Conservation (phyloP, 1,140 invertebrate species). For the Caerostris extrusa region DNA sequence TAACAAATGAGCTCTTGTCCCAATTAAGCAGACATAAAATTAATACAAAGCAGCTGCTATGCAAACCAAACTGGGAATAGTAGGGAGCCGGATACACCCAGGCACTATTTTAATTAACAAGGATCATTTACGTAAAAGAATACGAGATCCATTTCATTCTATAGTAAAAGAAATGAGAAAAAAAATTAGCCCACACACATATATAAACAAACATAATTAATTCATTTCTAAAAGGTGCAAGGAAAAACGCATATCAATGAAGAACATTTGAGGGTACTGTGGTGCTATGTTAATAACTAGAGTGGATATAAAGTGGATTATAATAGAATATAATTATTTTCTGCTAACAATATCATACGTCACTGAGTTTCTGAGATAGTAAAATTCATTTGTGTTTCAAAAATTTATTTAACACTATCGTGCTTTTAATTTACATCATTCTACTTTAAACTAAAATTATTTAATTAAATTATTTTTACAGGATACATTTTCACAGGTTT, state of each 20-base stretch:
- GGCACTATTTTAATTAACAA: conserved; percentile 7
- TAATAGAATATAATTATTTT: too few species aligned
- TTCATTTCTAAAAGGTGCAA: not conserved
- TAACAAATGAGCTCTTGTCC: conserved; percentile 25
- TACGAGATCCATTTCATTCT: not conserved
- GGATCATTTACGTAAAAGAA: conserved; percentile 21
- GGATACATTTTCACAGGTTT: too few species aligned
- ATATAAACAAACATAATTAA: not conserved
- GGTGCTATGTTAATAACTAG: too few species aligned
- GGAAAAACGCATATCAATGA: not conserved
- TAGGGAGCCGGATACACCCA: not conserved
- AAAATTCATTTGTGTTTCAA: too few species aligned
- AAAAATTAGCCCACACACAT: not conserved
- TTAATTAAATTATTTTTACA: too few species aligned
- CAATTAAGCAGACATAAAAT: conserved; percentile 39
- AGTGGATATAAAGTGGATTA: too few species aligned
- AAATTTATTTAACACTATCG: too few species aligned
- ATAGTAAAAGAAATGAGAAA: not conserved
- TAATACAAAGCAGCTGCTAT: conserved; percentile 12
- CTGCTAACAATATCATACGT: too few species aligned
- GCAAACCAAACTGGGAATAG: not conserved
- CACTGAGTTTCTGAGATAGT: too few species aligned
- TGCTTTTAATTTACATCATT: too few species aligned
- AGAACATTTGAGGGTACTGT: too few species aligned
- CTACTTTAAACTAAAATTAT: too few species aligned